Percentiles rank a stretch among this genome's conserved stretches.
phyloP scores from a whole-genome alignment of 2,888 invertebrate species.

The Xylophagus ater region DNA sequence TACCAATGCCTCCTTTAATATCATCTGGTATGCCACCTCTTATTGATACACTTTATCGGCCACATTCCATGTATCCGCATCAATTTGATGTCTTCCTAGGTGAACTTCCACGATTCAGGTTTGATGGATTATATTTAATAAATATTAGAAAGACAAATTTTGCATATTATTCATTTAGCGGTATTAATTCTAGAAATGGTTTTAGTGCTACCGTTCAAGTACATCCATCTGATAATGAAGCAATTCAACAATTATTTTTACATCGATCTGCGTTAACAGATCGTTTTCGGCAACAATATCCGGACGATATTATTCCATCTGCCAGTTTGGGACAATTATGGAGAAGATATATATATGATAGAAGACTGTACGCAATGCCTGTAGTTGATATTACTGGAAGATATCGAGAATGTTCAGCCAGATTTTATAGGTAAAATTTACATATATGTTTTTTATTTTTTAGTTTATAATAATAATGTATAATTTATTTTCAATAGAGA shows the following conservation, averaged over 20 bases:
- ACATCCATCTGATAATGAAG: slow-evolving; percentile 13
- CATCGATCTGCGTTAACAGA: slow-evolving; percentile 6
- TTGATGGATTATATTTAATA: neutral
- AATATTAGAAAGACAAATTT: neutral
- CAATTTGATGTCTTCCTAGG: slow-evolving; percentile 15
- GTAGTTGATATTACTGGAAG: slow-evolving; percentile 59
- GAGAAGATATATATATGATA: slow-evolving; percentile 62
- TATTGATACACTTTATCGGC: neutral
- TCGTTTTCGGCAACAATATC: slow-evolving; percentile 13
- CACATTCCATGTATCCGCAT: slow-evolving; percentile 4
- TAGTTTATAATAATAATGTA: neutral
- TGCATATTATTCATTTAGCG: neutral
- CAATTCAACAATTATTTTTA: slow-evolving; percentile 12
- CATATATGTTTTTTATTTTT: slow-evolving; percentile 1
- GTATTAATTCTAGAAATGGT: slow-evolving; percentile 8
- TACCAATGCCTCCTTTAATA: neutral
- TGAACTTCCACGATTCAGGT: slow-evolving; percentile 14
- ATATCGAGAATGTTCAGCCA: slow-evolving; percentile 60
- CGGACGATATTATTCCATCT: slow-evolving; percentile 15
- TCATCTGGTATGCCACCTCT: no score
- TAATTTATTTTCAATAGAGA: slow-evolving; percentile 42
- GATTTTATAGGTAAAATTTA: slow-evolving; percentile 56
- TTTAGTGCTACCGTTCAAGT: slow-evolving; percentile 18
- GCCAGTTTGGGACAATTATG: slow-evolving; percentile 32
- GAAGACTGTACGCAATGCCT: slow-evolving; percentile 62